These are phyloP conservation scores for Dasypogon diadema DNA, from an alignment of 2,888 invertebrate species.

Conservation along the genomic window DNA sequence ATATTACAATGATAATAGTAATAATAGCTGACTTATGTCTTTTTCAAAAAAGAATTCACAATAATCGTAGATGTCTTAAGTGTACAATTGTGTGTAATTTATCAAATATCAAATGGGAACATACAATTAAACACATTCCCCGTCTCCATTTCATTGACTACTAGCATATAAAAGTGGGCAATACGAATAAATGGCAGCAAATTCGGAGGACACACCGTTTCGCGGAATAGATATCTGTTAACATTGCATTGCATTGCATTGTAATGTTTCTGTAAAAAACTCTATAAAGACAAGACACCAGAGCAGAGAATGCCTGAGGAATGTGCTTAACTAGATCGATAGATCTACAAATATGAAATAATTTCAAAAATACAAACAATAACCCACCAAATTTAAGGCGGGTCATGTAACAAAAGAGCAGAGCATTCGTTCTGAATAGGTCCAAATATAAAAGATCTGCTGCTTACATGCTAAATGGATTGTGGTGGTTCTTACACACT, in stretches of 20 bases:
- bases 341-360: slow-evolving; percentile 25
- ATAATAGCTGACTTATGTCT: slow-evolving; percentile 43
- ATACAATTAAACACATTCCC: slow-evolving; percentile 38
- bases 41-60: slow-evolving; percentile 39
- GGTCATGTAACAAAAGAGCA: slow-evolving; percentile 38
- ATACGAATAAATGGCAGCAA: slow-evolving; percentile 46
- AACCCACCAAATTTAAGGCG: background rate
- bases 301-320: slow-evolving; percentile 21
- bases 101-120: slow-evolving; percentile 38
- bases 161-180: slow-evolving; percentile 12
- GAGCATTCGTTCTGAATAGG: slow-evolving; percentile 23
- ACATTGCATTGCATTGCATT: slow-evolving; percentile 19
- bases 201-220: slow-evolving; percentile 41
- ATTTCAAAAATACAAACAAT: slow-evolving; percentile 46
- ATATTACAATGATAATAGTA: slow-evolving; percentile 39
- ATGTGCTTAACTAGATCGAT: slow-evolving; percentile 34
- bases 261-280: slow-evolving; percentile 14
- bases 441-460: slow-evolving; percentile 34
- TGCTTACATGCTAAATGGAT: slow-evolving; percentile 40
- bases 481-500: slow-evolving; percentile 23
- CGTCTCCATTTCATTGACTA: slow-evolving; percentile 4
- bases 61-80: slow-evolving; percentile 22
- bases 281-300: slow-evolving; percentile 31
- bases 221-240: slow-evolving; percentile 20
- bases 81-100: slow-evolving; percentile 30